Evolutionary conservation across 2,797 vertebrate genomes (phyloP).

Genomic region (Characodon lateralis): DNA sequence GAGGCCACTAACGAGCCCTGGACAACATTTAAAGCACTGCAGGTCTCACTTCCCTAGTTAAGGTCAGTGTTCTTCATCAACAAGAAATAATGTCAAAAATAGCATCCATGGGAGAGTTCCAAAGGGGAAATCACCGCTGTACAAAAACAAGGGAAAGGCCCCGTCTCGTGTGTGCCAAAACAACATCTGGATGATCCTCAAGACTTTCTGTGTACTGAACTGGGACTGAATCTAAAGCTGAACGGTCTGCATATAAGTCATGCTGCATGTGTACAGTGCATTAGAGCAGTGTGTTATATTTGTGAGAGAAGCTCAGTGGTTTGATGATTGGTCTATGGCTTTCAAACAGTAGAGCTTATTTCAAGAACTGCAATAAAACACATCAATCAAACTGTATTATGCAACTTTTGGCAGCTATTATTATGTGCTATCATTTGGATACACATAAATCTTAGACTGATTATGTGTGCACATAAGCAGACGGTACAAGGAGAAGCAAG

Average conservation of each 20-base stretch:
- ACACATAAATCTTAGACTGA: constrained; percentile 34
- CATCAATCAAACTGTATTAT: constrained; percentile 54
- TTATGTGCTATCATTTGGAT: constrained; percentile 39
- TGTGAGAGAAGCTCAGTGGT: constrained; percentile 26
- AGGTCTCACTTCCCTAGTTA: no score
- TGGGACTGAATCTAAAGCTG: neutral
- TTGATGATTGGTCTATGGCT: constrained; percentile 29
- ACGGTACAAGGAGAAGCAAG: neutral
- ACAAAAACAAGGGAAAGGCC: no score
- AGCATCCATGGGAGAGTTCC: no score
- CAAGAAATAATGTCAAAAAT: no score
- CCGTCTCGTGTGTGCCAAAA: no score
- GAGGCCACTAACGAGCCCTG: no score
- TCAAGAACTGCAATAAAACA: constrained; percentile 51
- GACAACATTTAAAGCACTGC: no score
- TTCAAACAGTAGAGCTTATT: constrained; percentile 40
- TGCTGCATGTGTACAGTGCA: constrained; percentile 1
- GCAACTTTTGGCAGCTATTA: constrained; percentile 45
- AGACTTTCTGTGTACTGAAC: no score
- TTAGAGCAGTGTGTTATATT: constrained; percentile 18
- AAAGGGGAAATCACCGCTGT: no score
- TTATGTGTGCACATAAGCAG: constrained; percentile 17
- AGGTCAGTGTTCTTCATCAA: no score
- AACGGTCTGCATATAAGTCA: constrained; percentile 1
- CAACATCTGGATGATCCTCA: no score